Conservation (phyloP, 2,888 invertebrate species). For the Rotaria macrura region DNA sequence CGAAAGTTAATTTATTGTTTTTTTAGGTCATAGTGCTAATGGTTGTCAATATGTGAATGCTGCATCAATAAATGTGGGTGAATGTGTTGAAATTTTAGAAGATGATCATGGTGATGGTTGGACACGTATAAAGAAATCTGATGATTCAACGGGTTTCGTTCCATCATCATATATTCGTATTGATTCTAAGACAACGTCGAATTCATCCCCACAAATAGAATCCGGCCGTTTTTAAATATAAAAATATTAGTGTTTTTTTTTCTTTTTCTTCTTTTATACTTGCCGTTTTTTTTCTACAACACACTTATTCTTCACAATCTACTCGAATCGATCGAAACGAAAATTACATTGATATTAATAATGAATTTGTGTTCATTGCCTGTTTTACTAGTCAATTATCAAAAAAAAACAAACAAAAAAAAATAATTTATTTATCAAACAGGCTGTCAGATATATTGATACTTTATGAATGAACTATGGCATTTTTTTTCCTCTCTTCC, state of each 20-base stretch:
- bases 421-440: not conserved
- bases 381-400: not conserved
- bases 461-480: not conserved
- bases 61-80: slow-evolving; percentile 22
- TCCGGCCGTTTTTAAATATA: slow-evolving; percentile 11
- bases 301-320: not conserved
- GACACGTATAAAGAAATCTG: slow-evolving; percentile 25
- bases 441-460: not conserved
- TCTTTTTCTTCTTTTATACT: not conserved
- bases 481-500: not conserved
- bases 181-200: not conserved
- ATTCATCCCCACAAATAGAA: not conserved
- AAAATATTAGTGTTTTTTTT: not conserved
- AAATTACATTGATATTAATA: not conserved
- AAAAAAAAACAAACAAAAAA: not conserved
- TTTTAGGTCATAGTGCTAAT: not conserved
- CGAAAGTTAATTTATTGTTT: too few relatives aligned
- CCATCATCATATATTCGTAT: slow-evolving; percentile 31
- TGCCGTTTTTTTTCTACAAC: not conserved
- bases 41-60: slow-evolving; percentile 19
- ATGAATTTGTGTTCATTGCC: not conserved
- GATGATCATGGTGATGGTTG: slow-evolving; percentile 34
- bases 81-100: slow-evolving; percentile 30
- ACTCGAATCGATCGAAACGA: not conserved
- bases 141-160: slow-evolving; percentile 30